phyloP scores from a whole-genome alignment of 1,140 invertebrate species.

The Drosophila trapezifrons region DNA sequence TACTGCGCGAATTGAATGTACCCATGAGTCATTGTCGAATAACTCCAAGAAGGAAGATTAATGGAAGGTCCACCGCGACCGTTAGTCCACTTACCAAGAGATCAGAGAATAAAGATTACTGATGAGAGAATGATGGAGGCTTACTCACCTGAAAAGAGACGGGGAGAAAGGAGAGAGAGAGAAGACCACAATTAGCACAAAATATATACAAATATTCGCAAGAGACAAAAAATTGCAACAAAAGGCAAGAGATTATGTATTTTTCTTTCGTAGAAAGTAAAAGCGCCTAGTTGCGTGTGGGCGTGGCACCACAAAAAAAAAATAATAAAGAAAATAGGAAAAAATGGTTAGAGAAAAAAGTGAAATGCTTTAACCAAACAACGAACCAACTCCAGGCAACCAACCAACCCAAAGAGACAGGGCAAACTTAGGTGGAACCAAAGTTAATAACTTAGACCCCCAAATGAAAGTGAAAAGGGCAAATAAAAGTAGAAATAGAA shows the following conservation, averaged over 20 bases:
- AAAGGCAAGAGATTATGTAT: conserved; percentile 46
- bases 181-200: conserved; percentile 28
- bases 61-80: conserved; percentile 28
- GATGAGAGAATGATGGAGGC: conserved; percentile 4
- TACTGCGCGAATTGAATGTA: conserved; percentile 22
- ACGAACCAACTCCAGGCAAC: not conserved
- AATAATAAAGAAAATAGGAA: conserved; percentile 16
- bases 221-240: conserved; percentile 17
- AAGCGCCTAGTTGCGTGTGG: conserved; percentile 20
- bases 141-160: conserved; percentile 45
- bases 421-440: conserved; percentile 33
- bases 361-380: conserved; percentile 32
- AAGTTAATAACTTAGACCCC: conserved; percentile 59
- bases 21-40: conserved; percentile 31
- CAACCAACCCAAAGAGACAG: conserved; percentile 24
- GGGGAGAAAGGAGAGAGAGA: conserved; percentile 19
- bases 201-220: conserved; percentile 12
- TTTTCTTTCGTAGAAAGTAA: conserved; percentile 9
- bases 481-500: conserved; percentile 55
- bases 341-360: conserved; percentile 12
- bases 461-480: conserved; percentile 70
- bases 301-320: conserved; percentile 37
- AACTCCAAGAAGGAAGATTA: conserved; percentile 41
- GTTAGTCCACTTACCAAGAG: conserved; percentile 49
- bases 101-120: conserved; percentile 25